A percentile compares a stretch with the other conserved stretches of the same genome.
Conservation (phyloP, 2,888 invertebrate species). For the Torymus auratus region DNA sequence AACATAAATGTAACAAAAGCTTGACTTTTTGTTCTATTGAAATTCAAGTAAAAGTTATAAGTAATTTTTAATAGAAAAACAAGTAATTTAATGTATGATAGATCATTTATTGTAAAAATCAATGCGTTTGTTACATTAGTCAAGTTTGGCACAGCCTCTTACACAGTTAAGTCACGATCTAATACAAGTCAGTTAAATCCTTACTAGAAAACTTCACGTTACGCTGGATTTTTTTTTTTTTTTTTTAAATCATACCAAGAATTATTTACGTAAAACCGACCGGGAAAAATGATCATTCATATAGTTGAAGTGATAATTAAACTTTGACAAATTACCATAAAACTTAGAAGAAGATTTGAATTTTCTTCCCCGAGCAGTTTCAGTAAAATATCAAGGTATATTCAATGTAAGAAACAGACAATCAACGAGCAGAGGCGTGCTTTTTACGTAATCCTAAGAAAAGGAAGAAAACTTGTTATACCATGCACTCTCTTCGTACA, state of each 20-base stretch:
- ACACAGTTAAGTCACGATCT: conserved; percentile 54
- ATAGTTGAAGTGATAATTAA: not conserved
- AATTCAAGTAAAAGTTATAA: not conserved
- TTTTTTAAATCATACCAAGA: conserved; percentile 17
- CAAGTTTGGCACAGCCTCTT: conserved; percentile 55
- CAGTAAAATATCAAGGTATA: conserved; percentile 32
- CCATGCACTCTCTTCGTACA: conserved; percentile 66
- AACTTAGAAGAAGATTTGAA: not conserved
- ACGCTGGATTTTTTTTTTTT: conserved; percentile 32
- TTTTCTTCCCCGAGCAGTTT: conserved; percentile 33
- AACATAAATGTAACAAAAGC: conserved; percentile 67
- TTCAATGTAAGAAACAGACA: conserved; percentile 57
- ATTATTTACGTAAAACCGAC: conserved; percentile 17
- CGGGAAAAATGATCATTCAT: conserved; percentile 9
- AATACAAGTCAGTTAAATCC: conserved; percentile 49
- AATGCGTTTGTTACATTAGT: conserved; percentile 49
- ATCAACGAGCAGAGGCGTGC: conserved; percentile 68
- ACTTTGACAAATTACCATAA: not conserved
- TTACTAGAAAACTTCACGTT: conserved; percentile 13
- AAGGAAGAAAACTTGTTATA: conserved; percentile 51
- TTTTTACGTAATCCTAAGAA: conserved; percentile 60
- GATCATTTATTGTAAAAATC: conserved; percentile 1
- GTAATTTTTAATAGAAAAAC: not conserved
- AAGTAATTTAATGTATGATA: not conserved
- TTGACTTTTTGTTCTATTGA: conserved; percentile 54